Base-by-base conservation (phyloP, 53 echinoderm and acorn worm genomes). In the Echinometra lucunter region DNA sequence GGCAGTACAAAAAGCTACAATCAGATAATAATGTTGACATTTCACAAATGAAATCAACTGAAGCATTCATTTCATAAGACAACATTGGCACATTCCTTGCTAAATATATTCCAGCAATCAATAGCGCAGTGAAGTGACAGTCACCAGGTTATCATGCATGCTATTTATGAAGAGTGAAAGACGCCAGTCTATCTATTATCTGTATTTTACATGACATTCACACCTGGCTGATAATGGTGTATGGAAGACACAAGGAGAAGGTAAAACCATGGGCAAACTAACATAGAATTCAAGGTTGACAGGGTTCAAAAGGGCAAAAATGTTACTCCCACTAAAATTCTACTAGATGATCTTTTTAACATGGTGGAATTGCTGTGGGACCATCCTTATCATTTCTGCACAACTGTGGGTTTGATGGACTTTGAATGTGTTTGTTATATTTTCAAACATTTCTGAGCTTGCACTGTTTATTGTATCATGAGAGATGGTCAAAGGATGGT, bases 231-330 rank as follows among this genome's bases (percentile, higher is more conserved):
- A 82, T 82, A 53, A 85, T 85, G 30, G 15, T 85, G 47, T 49
- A 47, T 85, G 85, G 85, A 85, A 53, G 85, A 85, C 49, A 45
- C 45, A 85, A 85, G 49, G 45, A 47, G 85, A 57, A 34, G 42
- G n/a, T n/a, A n/a, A n/a, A n/a, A n/a, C n/a, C n/a, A n/a, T n/a
- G n/a, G n/a, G 90, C 19, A 58, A 37, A 90, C 90, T 32, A 90
- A 90, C 57, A 90, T 35, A 58, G 90, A 63, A 63, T 58, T 57
- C 90, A 90, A 90, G 90, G 90, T 60, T 90, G 90, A 85, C 90
- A 45, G 16, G 21, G 90, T 90, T 90, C 90, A 90, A 37, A 38
- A 90, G 90, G 90, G 57, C 90, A 58, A 37, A 90, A 21, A 90
- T 57, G 63, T 60, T 63, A 90, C 37, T 60, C 90, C 90, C 90